These are phyloP conservation scores for Conistra vaccinii DNA, from an alignment of 2,888 invertebrate genomes.

Conservation along the genomic window DNA sequence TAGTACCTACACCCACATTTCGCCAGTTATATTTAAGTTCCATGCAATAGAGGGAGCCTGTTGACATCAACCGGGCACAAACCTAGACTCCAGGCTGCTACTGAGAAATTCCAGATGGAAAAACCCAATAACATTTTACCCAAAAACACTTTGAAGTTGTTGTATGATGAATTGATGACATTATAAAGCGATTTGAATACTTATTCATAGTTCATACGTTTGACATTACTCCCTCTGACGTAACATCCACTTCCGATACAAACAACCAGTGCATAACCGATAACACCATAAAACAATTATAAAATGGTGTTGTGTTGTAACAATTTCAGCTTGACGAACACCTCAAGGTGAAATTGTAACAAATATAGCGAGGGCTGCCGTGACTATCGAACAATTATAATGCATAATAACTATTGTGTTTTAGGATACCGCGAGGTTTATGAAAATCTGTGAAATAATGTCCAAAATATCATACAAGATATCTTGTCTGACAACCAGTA, in stretches of 20 bases:
- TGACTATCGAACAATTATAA: slow-evolving; percentile 39
- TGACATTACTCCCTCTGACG: background rate
- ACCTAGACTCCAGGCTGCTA: no score
- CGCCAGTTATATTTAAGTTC: no score
- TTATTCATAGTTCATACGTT: background rate
- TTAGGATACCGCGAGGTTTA: slow-evolving; percentile 30
- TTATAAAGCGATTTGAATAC: background rate
- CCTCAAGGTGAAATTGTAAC: slow-evolving; percentile 31
- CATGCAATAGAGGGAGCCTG: no score
- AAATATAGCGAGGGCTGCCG: slow-evolving; percentile 31
- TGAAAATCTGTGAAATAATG: background rate
- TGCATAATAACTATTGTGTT: slow-evolving; percentile 7
- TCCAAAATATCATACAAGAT: background rate
- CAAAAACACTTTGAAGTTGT: no score
- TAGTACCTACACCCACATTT: no score
- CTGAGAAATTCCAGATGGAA: no score
- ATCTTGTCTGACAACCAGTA: no score
- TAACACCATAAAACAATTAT: slow-evolving; percentile 24
- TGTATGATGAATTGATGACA: no score
- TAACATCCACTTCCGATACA: slow-evolving; percentile 6
- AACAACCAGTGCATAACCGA: background rate
- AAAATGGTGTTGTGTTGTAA: background rate
- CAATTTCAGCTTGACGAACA: no score
- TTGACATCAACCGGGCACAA: no score
- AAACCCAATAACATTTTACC: no score